A percentile compares a stretch with the other conserved stretches of the same genome.
Conservation (phyloP, 2,797 vertebrate species). For the Meda fulgida region DNA sequence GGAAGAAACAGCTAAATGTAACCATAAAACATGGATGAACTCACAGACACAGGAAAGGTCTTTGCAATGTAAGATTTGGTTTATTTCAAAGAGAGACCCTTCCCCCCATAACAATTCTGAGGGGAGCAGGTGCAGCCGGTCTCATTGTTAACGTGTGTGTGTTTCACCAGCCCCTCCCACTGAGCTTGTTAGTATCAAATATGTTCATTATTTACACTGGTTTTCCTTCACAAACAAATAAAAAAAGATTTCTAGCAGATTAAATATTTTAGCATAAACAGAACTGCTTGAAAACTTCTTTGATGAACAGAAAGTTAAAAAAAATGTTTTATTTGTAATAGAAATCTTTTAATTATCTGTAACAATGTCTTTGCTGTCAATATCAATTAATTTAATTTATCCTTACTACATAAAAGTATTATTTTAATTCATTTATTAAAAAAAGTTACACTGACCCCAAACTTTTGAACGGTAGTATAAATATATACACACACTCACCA, state of each 20-base stretch:
- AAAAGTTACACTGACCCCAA: background rate
- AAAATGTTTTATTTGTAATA: too few species aligned
- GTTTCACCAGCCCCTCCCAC: slow-evolving; percentile 45
- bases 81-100: slow-evolving; percentile 16
- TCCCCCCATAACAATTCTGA: slow-evolving; percentile 15
- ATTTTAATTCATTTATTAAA: background rate
- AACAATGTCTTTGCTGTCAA: background rate
- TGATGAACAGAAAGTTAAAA: background rate
- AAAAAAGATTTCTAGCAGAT: background rate
- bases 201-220: slow-evolving; percentile 17
- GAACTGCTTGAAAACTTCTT: background rate
- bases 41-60: slow-evolving; percentile 15
- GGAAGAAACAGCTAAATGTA: background rate
- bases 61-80: slow-evolving; percentile 1
- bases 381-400: background rate
- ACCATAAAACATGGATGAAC: slow-evolving; percentile 25
- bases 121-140: slow-evolving; percentile 40
- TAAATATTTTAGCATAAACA: background rate
- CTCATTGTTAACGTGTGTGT: slow-evolving; percentile 27
- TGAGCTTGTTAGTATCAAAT: slow-evolving; percentile 35
- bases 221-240: slow-evolving; percentile 4
- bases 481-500: too few species aligned
- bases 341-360: background rate
- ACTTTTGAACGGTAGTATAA: background rate
- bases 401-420: background rate